A percentile compares a stretch with the other conserved stretches of the same genome.
Evolutionary conservation across 2,888 invertebrate genomes (phyloP).

Genomic region (Nemotelus pantherinus): DNA sequence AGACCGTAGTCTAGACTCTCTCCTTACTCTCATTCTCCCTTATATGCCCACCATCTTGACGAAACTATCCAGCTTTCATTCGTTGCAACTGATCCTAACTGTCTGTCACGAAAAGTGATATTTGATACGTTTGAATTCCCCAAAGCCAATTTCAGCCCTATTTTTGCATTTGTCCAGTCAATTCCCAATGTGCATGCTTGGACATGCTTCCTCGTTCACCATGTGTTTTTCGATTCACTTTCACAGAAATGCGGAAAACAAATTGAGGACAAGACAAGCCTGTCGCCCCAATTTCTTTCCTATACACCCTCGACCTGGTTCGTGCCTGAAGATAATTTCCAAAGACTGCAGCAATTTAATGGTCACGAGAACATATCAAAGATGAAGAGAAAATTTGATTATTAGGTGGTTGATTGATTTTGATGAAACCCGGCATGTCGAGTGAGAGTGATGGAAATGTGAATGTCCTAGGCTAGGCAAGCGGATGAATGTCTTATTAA

Average conservation of each 20-base stretch:
- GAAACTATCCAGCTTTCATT: background rate
- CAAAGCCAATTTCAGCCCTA: slow-evolving; percentile 19
- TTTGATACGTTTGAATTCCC: slow-evolving; percentile 42
- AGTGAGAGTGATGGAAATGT: background rate
- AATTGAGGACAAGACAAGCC: slow-evolving; percentile 1
- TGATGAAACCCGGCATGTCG: slow-evolving; percentile 5
- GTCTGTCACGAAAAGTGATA: slow-evolving; percentile 41
- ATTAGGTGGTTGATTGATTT: slow-evolving; percentile 44
- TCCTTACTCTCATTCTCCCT: too few relatives aligned
- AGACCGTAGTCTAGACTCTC: too few relatives aligned
- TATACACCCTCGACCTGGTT: background rate
- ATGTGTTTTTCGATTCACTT: background rate
- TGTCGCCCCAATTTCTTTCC: slow-evolving; percentile 16
- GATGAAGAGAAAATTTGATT: slow-evolving; percentile 43
- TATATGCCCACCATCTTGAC: too few relatives aligned
- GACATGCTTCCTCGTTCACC: background rate
- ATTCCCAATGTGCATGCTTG: background rate
- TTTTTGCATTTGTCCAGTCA: background rate
- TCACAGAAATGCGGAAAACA: background rate
- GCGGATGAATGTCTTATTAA: background rate
- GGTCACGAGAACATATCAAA: slow-evolving; percentile 9
- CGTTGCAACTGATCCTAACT: slow-evolving; percentile 27
- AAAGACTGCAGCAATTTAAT: background rate
- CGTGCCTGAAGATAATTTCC: slow-evolving; percentile 33
- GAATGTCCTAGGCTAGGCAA: background rate